These are phyloP conservation scores for Nephrotoma guestfalica DNA, from an alignment of 2,888 invertebrate species.

Conservation along the genomic window DNA sequence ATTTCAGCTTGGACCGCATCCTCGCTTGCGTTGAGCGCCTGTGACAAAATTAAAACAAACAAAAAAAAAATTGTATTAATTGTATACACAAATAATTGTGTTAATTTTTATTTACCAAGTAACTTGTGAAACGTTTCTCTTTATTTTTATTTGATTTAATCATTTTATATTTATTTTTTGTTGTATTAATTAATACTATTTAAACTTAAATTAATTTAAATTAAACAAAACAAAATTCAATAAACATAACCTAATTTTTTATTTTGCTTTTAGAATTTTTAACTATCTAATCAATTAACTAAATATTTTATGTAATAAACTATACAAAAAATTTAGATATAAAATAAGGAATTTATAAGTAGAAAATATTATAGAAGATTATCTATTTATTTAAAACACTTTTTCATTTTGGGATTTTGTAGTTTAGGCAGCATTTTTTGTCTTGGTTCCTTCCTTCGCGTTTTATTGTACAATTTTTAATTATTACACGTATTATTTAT, in stretches of 20 bases:
- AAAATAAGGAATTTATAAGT: neutral
- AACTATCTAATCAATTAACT: neutral
- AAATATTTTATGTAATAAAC: neutral
- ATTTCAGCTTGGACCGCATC: conserved; percentile 10
- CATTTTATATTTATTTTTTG: neutral
- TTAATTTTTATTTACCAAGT: neutral
- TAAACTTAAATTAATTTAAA: neutral
- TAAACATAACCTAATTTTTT: conserved; percentile 1
- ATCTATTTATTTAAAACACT: neutral
- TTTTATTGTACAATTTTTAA: neutral
- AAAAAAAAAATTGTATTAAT: conserved; percentile 1
- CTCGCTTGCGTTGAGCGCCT: conserved; percentile 14
- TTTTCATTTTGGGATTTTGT: neutral
- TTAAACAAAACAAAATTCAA: neutral
- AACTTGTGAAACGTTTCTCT: neutral
- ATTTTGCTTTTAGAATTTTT: neutral
- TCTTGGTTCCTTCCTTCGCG: neutral
- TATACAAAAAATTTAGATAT: neutral
- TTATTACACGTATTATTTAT: neutral
- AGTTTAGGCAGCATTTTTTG: neutral
- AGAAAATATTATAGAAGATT: neutral
- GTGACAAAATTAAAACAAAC: conserved; percentile 3
- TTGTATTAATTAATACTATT: neutral
- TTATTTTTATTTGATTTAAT: neutral
- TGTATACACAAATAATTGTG: neutral